These are phyloP conservation scores for Leuciscus idus DNA, from an alignment of 2,113 vertebrate species.

Conservation along the genomic window DNA sequence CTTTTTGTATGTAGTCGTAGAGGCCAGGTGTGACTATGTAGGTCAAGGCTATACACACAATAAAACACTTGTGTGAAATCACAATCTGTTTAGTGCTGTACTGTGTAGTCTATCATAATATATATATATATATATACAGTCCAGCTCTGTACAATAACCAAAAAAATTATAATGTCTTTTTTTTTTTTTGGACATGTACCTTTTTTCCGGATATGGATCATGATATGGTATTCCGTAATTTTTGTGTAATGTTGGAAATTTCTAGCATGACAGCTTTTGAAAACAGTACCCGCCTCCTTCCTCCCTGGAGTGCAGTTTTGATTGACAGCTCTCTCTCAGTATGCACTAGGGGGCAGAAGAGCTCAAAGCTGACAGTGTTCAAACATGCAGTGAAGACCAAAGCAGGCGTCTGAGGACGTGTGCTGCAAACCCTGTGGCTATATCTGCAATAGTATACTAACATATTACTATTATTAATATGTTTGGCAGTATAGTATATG, in stretches of 20 bases:
- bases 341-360: constrained; percentile 14
- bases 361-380: constrained; percentile 8
- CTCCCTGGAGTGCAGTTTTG: neutral
- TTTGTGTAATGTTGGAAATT: neutral
- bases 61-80: neutral
- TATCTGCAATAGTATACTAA: neutral
- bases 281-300: neutral
- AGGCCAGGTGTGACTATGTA: constrained; percentile 33
- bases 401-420: neutral
- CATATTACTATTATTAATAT: neutral
- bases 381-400: neutral
- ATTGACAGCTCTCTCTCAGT: neutral
- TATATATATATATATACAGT: neutral
- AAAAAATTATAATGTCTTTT: neutral
- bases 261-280: neutral
- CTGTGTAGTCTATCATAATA: neutral
- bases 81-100: neutral
- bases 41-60: neutral
- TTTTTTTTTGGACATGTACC: neutral
- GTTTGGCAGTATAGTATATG: neutral
- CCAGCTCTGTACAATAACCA: neutral
- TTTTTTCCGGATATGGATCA: neutral
- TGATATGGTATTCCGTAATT: neutral
- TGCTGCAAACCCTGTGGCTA: neutral
- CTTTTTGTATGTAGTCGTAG: neutral